Evolutionary conservation across 2,113 vertebrate species (phyloP), one percentile per base, ranked within the genome.

Genomic region (Arenaria interpres): DNA sequence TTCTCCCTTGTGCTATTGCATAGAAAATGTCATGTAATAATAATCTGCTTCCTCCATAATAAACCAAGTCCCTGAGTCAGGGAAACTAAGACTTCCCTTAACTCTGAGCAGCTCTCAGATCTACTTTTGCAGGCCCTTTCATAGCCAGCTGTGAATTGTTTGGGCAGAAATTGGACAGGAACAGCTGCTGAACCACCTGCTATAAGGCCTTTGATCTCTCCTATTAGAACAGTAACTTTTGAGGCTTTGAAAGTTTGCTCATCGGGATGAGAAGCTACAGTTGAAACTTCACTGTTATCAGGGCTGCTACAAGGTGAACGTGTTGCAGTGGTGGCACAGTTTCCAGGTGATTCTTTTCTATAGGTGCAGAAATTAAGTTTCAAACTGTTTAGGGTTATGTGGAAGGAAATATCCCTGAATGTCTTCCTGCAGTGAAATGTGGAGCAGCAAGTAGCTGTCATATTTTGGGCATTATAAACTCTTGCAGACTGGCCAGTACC

Each of bases 141-240:
- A 22, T 50, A 80, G 59, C 33, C 86, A 95, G 53, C 13, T 68
- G 33, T 75, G 71, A 93, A 85, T 67, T 80, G 53, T 85, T 83
- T 89, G 82, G 43, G 88, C 59, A 93, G 71, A 88, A 92, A 82
- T 41, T 78, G 77, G 77, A 85, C 63, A 85, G 67, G 64, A 95
- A 78, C 83, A 92, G 72, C 80, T 96, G 89, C 67, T 75, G 59
- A 30, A 92, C 94, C 96, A 97, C 77, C 94, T 96, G 93, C 64
- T 92, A 18, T 13, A 54, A 96, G 63, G 68, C 45, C 77, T 97
- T 97, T 97, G 93, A 96, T 96, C 80, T 96, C 67, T 80, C 27
- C 39, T 73, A 28, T 28, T 71, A 13, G 37, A 67, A 37, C 8
- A 78, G 23, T 45, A 80, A 39, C 32, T 78, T 86, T 8, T 53